A percentile compares a stretch with the other conserved stretches of the same genome.
These are phyloP conservation scores for Bradypus variegatus DNA, from an alignment of 2,797 vertebrate species.

Conservation along the genomic window DNA sequence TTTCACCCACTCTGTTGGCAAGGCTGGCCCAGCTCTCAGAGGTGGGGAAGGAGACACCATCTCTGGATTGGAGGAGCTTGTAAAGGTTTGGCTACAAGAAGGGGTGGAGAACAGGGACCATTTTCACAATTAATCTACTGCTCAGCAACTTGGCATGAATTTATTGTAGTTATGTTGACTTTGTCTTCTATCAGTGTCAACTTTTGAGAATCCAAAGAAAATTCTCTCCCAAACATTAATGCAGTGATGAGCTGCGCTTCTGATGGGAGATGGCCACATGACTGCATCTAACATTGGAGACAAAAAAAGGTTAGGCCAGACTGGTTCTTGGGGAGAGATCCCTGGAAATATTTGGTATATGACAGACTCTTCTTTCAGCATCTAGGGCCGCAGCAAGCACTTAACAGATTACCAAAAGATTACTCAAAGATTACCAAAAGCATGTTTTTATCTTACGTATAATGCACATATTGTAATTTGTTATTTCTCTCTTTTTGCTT, in stretches of 20 bases:
- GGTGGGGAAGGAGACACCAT: too few relatives aligned
- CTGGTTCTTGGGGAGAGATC: background rate
- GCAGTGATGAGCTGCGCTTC: background rate
- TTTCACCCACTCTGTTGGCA: background rate
- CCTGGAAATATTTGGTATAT: too few relatives aligned
- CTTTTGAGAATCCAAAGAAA: background rate
- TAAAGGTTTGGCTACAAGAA: background rate
- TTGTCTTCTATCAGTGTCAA: background rate
- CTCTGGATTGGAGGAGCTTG: background rate
- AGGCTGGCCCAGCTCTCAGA: background rate
- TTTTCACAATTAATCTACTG: background rate
- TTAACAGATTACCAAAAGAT: background rate
- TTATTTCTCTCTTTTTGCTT: background rate
- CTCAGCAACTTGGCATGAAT: background rate
- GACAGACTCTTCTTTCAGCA: background rate
- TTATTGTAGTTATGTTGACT: background rate
- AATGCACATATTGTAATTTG: background rate
- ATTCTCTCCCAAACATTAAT: background rate
- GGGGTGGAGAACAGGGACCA: rapidly evolving
- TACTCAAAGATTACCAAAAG: background rate
- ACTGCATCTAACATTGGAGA: background rate
- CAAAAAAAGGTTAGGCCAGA: background rate
- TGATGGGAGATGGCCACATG: background rate
- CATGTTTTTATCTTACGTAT: background rate
- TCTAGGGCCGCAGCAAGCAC: too few relatives aligned